Evolutionary conservation across 1,140 invertebrate species (phyloP).

Genomic region (Eciton burchellii): DNA sequence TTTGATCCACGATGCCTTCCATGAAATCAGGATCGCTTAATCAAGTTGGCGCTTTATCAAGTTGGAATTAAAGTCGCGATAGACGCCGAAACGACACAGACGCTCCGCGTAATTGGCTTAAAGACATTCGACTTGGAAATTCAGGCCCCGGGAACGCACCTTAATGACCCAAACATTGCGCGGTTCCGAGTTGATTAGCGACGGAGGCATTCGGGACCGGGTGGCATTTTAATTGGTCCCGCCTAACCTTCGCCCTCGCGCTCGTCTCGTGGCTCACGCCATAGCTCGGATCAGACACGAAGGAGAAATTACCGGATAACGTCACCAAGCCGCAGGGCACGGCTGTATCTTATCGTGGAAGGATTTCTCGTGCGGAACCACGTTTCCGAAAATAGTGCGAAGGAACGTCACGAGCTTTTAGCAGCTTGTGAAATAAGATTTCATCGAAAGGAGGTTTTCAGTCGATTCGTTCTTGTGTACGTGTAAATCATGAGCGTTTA

Average conservation of each 20-base stretch:
- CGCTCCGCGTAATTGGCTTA: constrained; percentile 50
- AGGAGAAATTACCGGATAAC: constrained; percentile 69
- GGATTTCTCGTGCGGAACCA: constrained; percentile 35
- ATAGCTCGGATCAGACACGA: constrained; percentile 37
- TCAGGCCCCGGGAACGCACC: constrained; percentile 55
- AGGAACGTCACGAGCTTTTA: constrained; percentile 8
- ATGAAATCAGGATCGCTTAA: constrained; percentile 47
- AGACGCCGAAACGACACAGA: constrained; percentile 14
- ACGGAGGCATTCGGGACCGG: constrained; percentile 32
- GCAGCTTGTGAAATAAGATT: constrained; percentile 53
- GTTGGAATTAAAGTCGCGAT: constrained; percentile 48
- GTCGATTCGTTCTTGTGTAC: background rate
- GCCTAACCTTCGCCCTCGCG: constrained; percentile 28
- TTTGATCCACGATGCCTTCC: background rate
- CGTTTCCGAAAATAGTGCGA: constrained; percentile 8
- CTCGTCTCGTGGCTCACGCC: constrained; percentile 1
- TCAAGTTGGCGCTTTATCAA: constrained; percentile 15
- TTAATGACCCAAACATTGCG: constrained; percentile 53
- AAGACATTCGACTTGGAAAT: constrained; percentile 48
- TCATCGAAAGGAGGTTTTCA: background rate
- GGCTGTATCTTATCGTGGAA: constrained; percentile 35
- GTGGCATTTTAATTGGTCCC: constrained; percentile 65
- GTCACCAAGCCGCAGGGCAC: constrained; percentile 2
- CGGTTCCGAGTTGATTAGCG: constrained; percentile 66
- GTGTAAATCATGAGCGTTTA: background rate